Percentiles rank a stretch among this genome's conserved stretches.
phyloP scores from a whole-genome alignment of 2,888 invertebrate species.

The Leucozona laternaria region DNA sequence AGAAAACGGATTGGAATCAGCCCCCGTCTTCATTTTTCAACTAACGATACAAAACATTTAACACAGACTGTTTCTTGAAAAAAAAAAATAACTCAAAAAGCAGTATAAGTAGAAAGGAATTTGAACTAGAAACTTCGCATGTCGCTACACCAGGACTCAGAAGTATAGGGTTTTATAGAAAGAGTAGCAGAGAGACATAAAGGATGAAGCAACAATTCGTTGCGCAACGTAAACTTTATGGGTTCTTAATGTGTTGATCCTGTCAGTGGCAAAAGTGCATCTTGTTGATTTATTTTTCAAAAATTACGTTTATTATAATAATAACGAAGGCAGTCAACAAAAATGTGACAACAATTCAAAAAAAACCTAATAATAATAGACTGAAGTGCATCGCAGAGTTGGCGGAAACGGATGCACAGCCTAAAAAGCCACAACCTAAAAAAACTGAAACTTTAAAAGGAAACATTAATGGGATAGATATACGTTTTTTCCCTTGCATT shows the following conservation, averaged over 20 bases:
- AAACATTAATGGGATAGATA: slow-evolving; percentile 16
- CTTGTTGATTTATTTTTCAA: slow-evolving; percentile 72
- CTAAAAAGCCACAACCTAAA: not conserved
- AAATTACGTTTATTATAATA: slow-evolving; percentile 70
- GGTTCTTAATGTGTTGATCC: slow-evolving; percentile 75
- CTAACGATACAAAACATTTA: slow-evolving; percentile 1
- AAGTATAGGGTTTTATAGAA: too few species aligned
- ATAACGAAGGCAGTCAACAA: slow-evolving; percentile 70
- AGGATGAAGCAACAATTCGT: slow-evolving; percentile 58
- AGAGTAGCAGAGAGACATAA: not conserved
- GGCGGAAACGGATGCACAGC: slow-evolving; percentile 6
- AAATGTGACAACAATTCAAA: slow-evolving; percentile 54
- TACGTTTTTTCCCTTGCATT: slow-evolving; percentile 58
- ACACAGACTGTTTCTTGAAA: slow-evolving; percentile 7
- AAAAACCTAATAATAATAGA: slow-evolving; percentile 13
- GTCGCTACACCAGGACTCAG: slow-evolving; percentile 34
- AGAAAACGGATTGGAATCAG: not conserved
- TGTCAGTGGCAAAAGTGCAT: slow-evolving; percentile 74
- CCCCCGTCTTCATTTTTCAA: not conserved
- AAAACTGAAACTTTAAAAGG: not conserved
- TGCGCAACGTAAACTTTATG: slow-evolving; percentile 73
- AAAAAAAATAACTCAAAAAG: not conserved
- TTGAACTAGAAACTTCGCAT: slow-evolving; percentile 37
- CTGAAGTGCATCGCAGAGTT: not conserved
- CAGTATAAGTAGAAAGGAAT: slow-evolving; percentile 20